Base-by-base conservation (phyloP, 2,888 invertebrate genomes). In the Ophioninae sp. region DNA sequence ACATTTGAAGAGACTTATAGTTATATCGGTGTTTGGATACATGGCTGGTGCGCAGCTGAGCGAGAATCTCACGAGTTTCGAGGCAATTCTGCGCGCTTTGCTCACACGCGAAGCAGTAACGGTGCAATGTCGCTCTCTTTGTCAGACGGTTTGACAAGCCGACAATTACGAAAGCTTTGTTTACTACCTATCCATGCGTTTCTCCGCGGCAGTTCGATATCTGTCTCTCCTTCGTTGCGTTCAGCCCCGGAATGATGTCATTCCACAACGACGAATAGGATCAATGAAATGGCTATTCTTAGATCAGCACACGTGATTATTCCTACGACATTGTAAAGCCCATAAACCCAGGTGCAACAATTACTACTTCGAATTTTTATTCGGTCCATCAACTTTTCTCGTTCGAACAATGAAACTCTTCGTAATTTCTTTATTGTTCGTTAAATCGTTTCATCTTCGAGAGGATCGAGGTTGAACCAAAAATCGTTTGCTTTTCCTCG, bases 81-180 rank as follows among this genome's bases (percentile, higher is more conserved):
- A 79, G 79, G 77, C 73, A 84, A 76, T 79, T 61, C 76, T 72
- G 64, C 10, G 64, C 65, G 56, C 78, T 74, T 69, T 73, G 51
- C 64, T 56, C 71, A 77, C 58, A 79, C 51, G 71, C 64, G 71
- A 63, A 59, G 67, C 61, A 68, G 67, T 74, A 79, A 67, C 73
- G 77, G 69, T 82, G 67, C 37, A 73, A 68, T 74, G 82, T 84
- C 79, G 84, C 84, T 84, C 79, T 81, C 86, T 87, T 85, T 87
- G 85, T 85, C 84, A 82, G 77, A 72, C 44, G 84, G 81, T 79
- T 83, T 84, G 85, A 87, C 85, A 86, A 85, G 85, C 86, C 86
- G 86, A 87, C 86, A 86, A 87, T 87, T 87, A 87, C 86, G 85
- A 87, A 85, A 87, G 86, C 84, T 86, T 86, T 86, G 86, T 87